Base-by-base conservation (phyloP, 2,113 vertebrate species). In the Thryonomys swinderianus region DNA sequence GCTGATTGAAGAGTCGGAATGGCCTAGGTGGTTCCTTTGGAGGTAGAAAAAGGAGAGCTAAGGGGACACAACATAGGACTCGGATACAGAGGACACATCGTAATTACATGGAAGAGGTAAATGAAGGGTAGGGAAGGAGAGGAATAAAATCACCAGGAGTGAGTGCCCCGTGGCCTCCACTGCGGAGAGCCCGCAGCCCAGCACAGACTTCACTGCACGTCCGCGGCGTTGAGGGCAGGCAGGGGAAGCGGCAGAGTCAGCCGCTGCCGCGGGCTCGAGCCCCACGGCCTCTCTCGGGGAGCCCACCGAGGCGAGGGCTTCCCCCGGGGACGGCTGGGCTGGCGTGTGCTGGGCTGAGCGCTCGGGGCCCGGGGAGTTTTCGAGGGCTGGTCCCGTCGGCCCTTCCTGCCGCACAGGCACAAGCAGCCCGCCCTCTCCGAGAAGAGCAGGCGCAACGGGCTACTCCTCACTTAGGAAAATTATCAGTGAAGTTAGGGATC, bases 381-480 rank as follows among this genome's bases (percentile, higher is more conserved):
- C n/a, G 4, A 59, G 55, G 1, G 40, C 51, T 89, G 18, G 16
- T 79, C 32, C 21, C 4, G 2, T 27, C 21, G 0, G 1, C 20
- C 23, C 40, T 32, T 42, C 61, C 88, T 86, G 34, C 25, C 32
- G 2, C 11, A 21, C 32, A 12, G 0, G 0, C 59, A 7, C 13
- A 51, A 53, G 7, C 25, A 12, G 13, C 45, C 5, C 59, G 42
- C n/a, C 48, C n/a, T 67, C 40, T 37, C 13, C 13, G 73, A 34
- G 71, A 11, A 7, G 42, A 45, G 40, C 11, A 51, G 37, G 37
- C 4, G 11, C n/a, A 59, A n/a, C n/a, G n/a, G 40, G 20, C 4
- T 27, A n/a, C 5, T 76, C 53, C 23, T 8, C 21, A 27, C n/a
- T 74, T 59, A 34, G 18, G 18, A 7, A 17, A 30, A 23, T 32